Evolutionary conservation across 2,888 invertebrate species (phyloP).

Genomic region (Euspilapteryx auroguttella): DNA sequence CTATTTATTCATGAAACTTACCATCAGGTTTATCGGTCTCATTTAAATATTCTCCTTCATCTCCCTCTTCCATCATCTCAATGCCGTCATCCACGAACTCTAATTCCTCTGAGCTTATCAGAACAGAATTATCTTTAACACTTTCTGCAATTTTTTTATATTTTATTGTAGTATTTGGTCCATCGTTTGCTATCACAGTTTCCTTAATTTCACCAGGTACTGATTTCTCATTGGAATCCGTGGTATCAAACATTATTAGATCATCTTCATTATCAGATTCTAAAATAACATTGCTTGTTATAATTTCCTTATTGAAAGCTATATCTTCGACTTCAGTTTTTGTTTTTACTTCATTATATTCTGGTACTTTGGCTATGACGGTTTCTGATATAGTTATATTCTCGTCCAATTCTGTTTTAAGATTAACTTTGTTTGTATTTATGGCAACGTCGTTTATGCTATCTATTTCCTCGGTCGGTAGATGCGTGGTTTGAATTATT

Average conservation of each 20-base stretch:
- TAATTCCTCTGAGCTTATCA: too few relatives aligned
- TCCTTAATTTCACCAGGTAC: too few relatives aligned
- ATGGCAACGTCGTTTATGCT: background rate
- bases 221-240: too few relatives aligned
- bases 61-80: conserved; percentile 12
- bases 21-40: conserved; percentile 5
- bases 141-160: too few relatives aligned
- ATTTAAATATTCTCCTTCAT: conserved; percentile 12
- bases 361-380: background rate
- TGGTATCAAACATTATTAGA: too few relatives aligned
- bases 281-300: too few relatives aligned
- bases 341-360: background rate
- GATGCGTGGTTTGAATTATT: conserved; percentile 8
- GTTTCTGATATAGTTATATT: too few relatives aligned
- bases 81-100: conserved; percentile 24
- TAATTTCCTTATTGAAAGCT: conserved; percentile 3
- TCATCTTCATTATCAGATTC: conserved; percentile 4
- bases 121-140: too few relatives aligned
- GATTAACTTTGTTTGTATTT: background rate
- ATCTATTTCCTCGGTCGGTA: conserved; percentile 6
- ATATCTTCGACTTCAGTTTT: conserved; percentile 6
- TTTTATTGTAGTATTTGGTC: too few relatives aligned
- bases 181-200: too few relatives aligned
- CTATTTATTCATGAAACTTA: conserved; percentile 1
- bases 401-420: too few relatives aligned